These are phyloP conservation scores for Hippopotamus amphibius DNA, from an alignment of 2,113 vertebrate species.

Conservation along the genomic window DNA sequence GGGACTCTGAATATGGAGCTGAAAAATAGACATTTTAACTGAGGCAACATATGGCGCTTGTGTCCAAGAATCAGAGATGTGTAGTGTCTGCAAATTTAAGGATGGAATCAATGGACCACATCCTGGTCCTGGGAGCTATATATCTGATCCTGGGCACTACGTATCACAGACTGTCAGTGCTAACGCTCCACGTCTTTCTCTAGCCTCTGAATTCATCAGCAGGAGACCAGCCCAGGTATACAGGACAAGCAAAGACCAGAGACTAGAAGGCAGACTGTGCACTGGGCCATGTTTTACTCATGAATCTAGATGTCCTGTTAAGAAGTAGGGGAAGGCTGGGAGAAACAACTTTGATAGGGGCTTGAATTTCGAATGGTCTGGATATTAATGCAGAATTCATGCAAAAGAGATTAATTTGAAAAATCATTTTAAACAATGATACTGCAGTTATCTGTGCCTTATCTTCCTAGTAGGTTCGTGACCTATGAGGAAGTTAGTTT, in stretches of 20 bases:
- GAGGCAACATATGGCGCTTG: background rate
- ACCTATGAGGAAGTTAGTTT: background rate
- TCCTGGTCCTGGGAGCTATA: background rate
- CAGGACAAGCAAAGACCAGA: background rate
- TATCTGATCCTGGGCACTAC: no score
- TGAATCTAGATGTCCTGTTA: background rate
- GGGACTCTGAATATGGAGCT: background rate
- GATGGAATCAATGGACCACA: background rate
- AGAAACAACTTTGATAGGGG: background rate
- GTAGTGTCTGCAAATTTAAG: background rate
- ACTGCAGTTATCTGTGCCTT: background rate
- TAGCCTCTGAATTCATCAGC: background rate
- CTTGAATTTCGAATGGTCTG: background rate
- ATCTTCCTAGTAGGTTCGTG: background rate
- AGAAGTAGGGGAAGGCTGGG: background rate
- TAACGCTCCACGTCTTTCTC: background rate
- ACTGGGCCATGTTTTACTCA: background rate
- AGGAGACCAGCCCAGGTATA: background rate
- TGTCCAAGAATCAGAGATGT: background rate
- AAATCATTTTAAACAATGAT: background rate
- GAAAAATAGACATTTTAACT: background rate
- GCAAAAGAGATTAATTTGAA: constrained; percentile 4
- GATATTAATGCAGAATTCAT: background rate
- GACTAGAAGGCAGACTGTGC: background rate
- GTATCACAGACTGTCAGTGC: background rate